Conservation (phyloP, 2,888 invertebrate species). For the Eupithecia pulchellata region DNA sequence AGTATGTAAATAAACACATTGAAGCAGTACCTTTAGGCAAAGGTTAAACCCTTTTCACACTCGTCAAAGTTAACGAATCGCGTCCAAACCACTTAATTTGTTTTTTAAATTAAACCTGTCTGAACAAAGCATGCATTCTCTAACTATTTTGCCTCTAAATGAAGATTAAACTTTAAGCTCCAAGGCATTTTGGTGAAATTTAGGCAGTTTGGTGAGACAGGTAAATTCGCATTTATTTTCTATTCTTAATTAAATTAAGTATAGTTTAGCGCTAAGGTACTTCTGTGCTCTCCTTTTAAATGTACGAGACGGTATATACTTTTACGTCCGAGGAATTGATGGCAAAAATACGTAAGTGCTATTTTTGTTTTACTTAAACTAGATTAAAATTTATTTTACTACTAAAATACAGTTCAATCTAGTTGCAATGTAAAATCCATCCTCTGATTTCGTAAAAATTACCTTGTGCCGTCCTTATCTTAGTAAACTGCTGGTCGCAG, state of each 20-base stretch:
- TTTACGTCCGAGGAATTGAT: too few species aligned
- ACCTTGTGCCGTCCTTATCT: too few species aligned
- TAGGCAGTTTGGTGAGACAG: slow-evolving; percentile 12
- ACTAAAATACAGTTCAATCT: too few species aligned
- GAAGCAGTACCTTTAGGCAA: slow-evolving; percentile 24
- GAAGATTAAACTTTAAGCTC: slow-evolving; percentile 18
- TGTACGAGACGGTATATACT: too few species aligned
- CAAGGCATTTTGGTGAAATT: slow-evolving; percentile 13
- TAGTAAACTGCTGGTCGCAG: too few species aligned
- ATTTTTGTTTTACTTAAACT: too few species aligned
- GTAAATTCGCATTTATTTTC: slow-evolving; percentile 13
- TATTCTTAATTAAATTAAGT: background rate
- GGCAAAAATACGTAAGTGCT: too few species aligned
- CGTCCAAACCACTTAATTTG: slow-evolving; percentile 39
- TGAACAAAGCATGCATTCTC: slow-evolving; percentile 38
- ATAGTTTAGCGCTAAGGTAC: background rate
- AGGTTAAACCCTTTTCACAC: slow-evolving; percentile 46
- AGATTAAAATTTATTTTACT: too few species aligned
- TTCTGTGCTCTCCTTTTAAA: background rate
- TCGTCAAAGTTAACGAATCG: slow-evolving; percentile 47
- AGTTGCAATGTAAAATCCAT: too few species aligned
- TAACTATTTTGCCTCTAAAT: slow-evolving; percentile 24
- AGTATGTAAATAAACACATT: slow-evolving; percentile 16
- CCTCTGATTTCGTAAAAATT: too few species aligned
- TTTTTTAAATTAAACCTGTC: slow-evolving; percentile 41